Base-by-base conservation (phyloP, 2,797 vertebrate genomes). In the Triplophysa bombifrons region DNA sequence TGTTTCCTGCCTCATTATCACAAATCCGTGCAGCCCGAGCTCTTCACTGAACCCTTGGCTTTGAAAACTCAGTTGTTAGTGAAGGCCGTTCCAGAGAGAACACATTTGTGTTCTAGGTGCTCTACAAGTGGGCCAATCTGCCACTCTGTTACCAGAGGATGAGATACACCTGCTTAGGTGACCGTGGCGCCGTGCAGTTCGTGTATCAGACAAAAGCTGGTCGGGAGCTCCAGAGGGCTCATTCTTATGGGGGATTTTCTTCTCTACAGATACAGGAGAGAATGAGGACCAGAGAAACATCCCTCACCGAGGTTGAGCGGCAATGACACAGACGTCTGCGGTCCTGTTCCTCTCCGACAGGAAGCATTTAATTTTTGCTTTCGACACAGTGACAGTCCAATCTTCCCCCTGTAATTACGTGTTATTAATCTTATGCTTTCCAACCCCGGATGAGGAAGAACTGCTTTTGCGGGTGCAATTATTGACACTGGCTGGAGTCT, bases 401-500 rank as follows among this genome's bases (percentile, higher is more conserved):
- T 92, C 88, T 87, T 87, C 87, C 80, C 85, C 78, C 83, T 73
- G 70, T 91, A 93, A 93, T 93, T 92, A 91, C 85, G 84, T 84
- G 80, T 91, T 91, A 92, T 91, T 91, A 91, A 92, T 91, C 85
- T 89, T 88, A 82, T 84, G 84, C 88, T 87, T 91, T 90, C 91
- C 90, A 84, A 85, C 83, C 78, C 12, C n/a, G 48, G 83, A 86
- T 84, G 76, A 85, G 87, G 81, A 86, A 87, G 88, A 84, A 82
- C 85, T 88, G 87, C 82, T 87, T 89, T 86, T 88, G 79, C 82
- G 79, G 83, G 85, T 85, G 87, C 86, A 84, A 81, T 91, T 91
- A 92, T 91, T 90, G 90, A 91, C 90, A 88, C 90, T 88, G 85
- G 83, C 84, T 81, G 68, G 75, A 83, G 80, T 73, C 72, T 80